phyloP scores from a whole-genome alignment of 2,888 invertebrate genomes.

The Cerastis leucographa region DNA sequence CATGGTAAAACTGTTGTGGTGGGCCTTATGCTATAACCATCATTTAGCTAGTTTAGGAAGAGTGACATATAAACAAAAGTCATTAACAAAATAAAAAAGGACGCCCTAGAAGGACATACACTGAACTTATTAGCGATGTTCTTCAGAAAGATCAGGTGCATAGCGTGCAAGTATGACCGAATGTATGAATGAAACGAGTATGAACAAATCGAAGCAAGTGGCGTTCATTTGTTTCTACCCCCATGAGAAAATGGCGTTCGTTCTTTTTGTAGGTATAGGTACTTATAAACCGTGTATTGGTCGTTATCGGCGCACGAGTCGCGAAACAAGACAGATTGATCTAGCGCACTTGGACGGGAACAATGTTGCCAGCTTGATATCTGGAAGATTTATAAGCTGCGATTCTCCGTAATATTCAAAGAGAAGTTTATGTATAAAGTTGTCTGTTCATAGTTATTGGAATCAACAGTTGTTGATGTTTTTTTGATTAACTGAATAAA shows the following conservation, averaged over 20 bases:
- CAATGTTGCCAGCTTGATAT: constrained; percentile 51
- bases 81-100: no score
- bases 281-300: constrained; percentile 45
- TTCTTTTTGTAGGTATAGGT: not conserved
- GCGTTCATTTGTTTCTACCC: not conserved
- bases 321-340: constrained; percentile 50
- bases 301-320: constrained; percentile 49
- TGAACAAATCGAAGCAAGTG: not conserved
- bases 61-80: no score
- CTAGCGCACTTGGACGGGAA: constrained; percentile 21
- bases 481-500: not conserved
- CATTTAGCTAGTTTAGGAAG: no score
- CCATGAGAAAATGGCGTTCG: not conserved
- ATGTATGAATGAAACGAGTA: not conserved
- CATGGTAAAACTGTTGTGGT: no score
- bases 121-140: no score
- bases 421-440: constrained; percentile 1
- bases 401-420: constrained; percentile 29
- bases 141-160: no score
- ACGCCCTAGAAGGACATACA: no score
- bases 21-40: no score
- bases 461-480: not conserved
- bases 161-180: no score
- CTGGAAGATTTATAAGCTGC: constrained; percentile 45
- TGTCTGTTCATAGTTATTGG: not conserved